Percentiles rank a stretch among this genome's conserved stretches.
These are phyloP conservation scores for Cryptotis parvus DNA, from an alignment of 2,113 vertebrate genomes.

Conservation along the genomic window DNA sequence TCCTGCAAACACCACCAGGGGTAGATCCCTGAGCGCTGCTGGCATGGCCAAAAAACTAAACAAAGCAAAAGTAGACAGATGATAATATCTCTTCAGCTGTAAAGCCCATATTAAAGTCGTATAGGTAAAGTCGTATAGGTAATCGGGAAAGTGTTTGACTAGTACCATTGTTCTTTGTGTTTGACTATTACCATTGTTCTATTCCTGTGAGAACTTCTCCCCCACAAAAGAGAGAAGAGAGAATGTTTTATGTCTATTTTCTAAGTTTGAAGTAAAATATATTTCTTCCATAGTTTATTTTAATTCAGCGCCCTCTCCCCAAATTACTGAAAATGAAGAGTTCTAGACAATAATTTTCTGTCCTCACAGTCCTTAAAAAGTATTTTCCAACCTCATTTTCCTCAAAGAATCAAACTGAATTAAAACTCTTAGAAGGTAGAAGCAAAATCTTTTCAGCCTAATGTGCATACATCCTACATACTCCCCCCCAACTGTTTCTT, in stretches of 20 bases:
- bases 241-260: constrained; percentile 69
- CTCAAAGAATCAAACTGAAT: constrained; percentile 69
- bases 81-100: not conserved
- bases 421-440: constrained; percentile 29
- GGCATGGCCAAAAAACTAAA: too few relatives aligned
- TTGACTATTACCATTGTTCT: too few relatives aligned
- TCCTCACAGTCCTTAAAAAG: not conserved
- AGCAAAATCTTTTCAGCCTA: constrained; percentile 60
- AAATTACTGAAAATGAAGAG: constrained; percentile 52
- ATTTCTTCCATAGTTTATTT: not conserved
- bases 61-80: not conserved
- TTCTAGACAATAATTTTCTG: not conserved
- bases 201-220: too few relatives aligned
- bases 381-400: constrained; percentile 26
- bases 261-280: constrained; percentile 65
- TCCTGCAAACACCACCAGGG: too few relatives aligned
- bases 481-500: not conserved
- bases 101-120: not conserved
- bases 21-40: too few relatives aligned
- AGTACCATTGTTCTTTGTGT: too few relatives aligned
- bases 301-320: not conserved
- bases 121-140: too few relatives aligned
- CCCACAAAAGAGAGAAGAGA: not conserved
- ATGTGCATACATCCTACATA: not conserved
- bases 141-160: too few relatives aligned